Evolutionary conservation across 2,888 invertebrate genomes (phyloP), one percentile per base, ranked within the genome.

Genomic region (Aphidoletes aphidimyza): DNA sequence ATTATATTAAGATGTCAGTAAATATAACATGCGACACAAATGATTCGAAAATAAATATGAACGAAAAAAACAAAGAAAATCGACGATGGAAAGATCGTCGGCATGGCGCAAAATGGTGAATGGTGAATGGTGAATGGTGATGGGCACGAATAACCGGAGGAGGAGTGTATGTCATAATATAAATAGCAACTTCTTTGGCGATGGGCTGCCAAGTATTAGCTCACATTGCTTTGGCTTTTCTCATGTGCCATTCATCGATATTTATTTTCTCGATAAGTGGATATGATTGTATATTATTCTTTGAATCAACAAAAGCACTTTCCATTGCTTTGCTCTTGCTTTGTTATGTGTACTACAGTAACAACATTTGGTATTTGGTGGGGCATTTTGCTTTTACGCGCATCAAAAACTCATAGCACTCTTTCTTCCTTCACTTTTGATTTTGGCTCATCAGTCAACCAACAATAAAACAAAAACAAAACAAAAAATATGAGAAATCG

Each of bases 251-350:
- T 81, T 81, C 81, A 81, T 81, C 81, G 36, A 37, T 81, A 81
- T 81, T 81, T 81, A 81, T 81, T 36, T 37, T 81, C n/a, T 26
- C 37, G 81, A 81, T 81, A 81, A 81, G 81, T 81, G 81, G 81
- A 81, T 81, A 81, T 81, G 81, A 81, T 37, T 81, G 26, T 6
- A 81, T 81, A 81, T 81, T 81, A 37, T 81, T 69, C 34, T 81
- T 37, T 81, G 81, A 81, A 37, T 81, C 81, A 30, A 69, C 69
- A 69, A 69, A 34, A 69, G 69, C 34, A 34, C 30, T 69, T 69
- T 69, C 54, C 26, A 26, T 34, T 14, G 42, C 42, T 42, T 42
- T 14, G 42, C 34, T 34, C 14, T 69, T 54, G 54, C 6, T 30
- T 30, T 69, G 11, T 69, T 69, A 1, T 9, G 30, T 69, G 3